Conservation (phyloP, 1,140 invertebrate genomes). For the Diachasma alloeum region DNA sequence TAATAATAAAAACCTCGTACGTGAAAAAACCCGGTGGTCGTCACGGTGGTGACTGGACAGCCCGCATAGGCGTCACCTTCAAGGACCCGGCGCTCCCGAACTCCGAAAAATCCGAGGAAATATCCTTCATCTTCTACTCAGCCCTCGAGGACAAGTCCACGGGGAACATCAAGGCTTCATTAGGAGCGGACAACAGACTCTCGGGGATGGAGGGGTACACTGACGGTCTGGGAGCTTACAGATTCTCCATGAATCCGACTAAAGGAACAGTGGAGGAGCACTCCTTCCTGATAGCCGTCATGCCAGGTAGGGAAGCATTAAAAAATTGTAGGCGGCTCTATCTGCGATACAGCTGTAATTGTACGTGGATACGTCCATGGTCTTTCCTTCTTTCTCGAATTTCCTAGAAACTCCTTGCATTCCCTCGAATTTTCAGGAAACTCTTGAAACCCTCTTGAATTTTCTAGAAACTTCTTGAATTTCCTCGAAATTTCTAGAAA, state of each 20-base stretch:
- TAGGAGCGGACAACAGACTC: conserved; percentile 68
- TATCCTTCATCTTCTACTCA: conserved; percentile 80
- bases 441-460: too few species aligned
- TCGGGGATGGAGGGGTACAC: conserved; percentile 81
- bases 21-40: conserved; percentile 82
- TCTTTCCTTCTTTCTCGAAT: too few species aligned
- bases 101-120: conserved; percentile 58
- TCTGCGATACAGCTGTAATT: too few species aligned
- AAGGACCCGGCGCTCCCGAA: conserved; percentile 39
- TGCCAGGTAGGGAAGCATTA: conserved; percentile 76
- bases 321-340: too few species aligned
- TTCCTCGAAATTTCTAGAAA: too few species aligned
- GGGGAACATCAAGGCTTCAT: conserved; percentile 68
- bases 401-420: too few species aligned
- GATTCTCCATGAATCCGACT: conserved; percentile 59
- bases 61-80: conserved; percentile 76
- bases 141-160: conserved; percentile 77
- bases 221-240: conserved; percentile 81
- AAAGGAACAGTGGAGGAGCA: conserved; percentile 73
- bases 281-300: conserved; percentile 76
- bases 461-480: too few species aligned
- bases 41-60: conserved; percentile 93
- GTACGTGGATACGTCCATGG: too few species aligned
- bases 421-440: too few species aligned
- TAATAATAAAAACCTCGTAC: conserved; percentile 85